Conservation (phyloP, 2,113 vertebrate genomes). For the Xenopus borealis region DNA sequence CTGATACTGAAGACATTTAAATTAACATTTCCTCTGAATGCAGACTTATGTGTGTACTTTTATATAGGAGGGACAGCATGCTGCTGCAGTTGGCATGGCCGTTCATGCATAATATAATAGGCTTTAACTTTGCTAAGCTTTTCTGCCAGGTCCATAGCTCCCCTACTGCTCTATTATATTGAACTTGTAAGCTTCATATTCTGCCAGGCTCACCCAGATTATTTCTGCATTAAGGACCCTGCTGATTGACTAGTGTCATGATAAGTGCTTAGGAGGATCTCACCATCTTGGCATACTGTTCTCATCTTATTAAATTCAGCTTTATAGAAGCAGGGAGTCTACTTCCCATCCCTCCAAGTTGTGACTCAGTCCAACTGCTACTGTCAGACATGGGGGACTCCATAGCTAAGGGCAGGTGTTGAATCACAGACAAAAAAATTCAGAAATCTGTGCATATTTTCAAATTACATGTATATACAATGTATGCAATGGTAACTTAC, state of each 20-base stretch:
- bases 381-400: conserved; percentile 83
- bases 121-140: conserved; percentile 98
- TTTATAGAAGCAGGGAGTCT: conserved; percentile 78
- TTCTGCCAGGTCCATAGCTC: conserved; percentile 87
- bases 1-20: conserved; percentile 64
- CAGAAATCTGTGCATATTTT: conserved; percentile 36
- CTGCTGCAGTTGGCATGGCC: conserved; percentile 77
- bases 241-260: conserved; percentile 87
- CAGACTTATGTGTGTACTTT: conserved; percentile 58
- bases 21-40: conserved; percentile 51
- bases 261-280: conserved; percentile 82
- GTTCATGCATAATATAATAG: conserved; percentile 85
- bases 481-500: background rate
- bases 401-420: conserved; percentile 83
- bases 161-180: conserved; percentile 94
- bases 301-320: conserved; percentile 94
- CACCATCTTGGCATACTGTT: conserved; percentile 87
- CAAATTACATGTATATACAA: conserved; percentile 15
- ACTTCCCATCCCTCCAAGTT: conserved; percentile 77
- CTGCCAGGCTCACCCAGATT: conserved; percentile 89
- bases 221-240: conserved; percentile 87
- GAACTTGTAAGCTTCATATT: conserved; percentile 84
- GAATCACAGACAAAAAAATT: conserved; percentile 58
- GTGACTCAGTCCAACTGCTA: conserved; percentile 77
- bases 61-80: conserved; percentile 58